phyloP scores from a whole-genome alignment of 2,888 invertebrate species.

The Drosophila yooni region DNA sequence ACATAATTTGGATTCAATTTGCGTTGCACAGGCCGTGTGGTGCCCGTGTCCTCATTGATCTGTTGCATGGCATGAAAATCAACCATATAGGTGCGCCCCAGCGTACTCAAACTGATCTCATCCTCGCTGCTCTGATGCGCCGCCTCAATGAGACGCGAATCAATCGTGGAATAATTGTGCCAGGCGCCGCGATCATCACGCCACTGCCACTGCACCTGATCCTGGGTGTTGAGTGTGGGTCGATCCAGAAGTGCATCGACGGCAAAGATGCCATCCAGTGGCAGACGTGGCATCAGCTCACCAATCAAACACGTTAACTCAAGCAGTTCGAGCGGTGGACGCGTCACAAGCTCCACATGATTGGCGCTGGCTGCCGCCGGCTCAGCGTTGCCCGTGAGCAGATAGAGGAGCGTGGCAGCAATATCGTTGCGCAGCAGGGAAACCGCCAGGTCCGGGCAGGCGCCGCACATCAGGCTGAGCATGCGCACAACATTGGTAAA shows the following conservation, averaged over 20 bases:
- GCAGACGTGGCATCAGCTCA: slow-evolving; percentile 98
- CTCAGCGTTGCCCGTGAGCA: slow-evolving; percentile 95
- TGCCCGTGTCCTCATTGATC: slow-evolving; percentile 99
- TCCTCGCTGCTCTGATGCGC: slow-evolving; percentile 97
- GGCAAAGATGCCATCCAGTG: slow-evolving; percentile 97
- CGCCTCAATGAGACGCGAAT: slow-evolving; percentile 97
- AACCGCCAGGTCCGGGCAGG: slow-evolving; percentile 97
- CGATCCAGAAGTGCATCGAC: slow-evolving; percentile 95
- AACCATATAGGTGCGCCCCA: slow-evolving; percentile 97
- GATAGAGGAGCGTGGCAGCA: slow-evolving; percentile 96
- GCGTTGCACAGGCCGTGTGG: slow-evolving; percentile 95
- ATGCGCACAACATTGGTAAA: slow-evolving; percentile 98
- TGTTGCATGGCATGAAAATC: slow-evolving; percentile 99
- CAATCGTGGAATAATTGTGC: slow-evolving; percentile 97
- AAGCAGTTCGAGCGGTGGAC: slow-evolving; percentile 97
- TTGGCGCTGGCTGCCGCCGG: slow-evolving; percentile 78
- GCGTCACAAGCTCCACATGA: slow-evolving; percentile 93
- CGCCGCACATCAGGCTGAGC: slow-evolving; percentile 97
- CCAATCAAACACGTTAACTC: slow-evolving; percentile 99
- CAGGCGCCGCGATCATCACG: slow-evolving; percentile 96
- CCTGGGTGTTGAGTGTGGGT: slow-evolving; percentile 89
- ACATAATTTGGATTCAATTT: slow-evolving; percentile 88
- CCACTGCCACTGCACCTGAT: slow-evolving; percentile 98
- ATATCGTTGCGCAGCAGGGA: slow-evolving; percentile 97
- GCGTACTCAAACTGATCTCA: slow-evolving; percentile 95